Evolutionary conservation across 2,113 vertebrate species (phyloP).

Genomic region (Microcebus ravelobensis): DNA sequence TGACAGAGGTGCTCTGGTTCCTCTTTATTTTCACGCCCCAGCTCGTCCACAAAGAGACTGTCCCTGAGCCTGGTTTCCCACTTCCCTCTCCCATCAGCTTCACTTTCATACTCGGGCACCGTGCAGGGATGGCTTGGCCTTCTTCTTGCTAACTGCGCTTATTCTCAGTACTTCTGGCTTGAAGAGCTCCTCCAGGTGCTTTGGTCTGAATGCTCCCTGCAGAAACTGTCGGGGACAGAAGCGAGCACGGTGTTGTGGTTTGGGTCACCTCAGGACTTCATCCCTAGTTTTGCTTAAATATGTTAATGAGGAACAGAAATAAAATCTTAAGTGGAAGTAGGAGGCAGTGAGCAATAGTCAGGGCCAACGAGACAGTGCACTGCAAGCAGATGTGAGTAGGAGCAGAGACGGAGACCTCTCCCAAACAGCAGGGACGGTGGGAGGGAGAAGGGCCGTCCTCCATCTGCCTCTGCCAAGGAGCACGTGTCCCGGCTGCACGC

Average conservation of each 20-base stretch:
- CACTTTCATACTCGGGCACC: fast-evolving
- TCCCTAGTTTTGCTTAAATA: constrained; percentile 58
- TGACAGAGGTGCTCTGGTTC: not conserved
- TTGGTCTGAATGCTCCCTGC: not conserved
- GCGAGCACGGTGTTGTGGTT: not conserved
- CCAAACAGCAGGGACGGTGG: not conserved
- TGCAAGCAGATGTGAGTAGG: constrained; percentile 62
- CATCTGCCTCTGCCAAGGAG: not conserved
- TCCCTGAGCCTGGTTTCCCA: not conserved
- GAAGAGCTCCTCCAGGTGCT: not conserved
- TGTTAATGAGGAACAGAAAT: constrained; percentile 67
- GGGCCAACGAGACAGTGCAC: constrained; percentile 44
- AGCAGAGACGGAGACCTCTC: constrained; percentile 39
- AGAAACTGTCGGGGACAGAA: not conserved
- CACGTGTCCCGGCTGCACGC: not conserved
- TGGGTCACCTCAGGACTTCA: constrained; percentile 60
- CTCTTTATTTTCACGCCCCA: not conserved
- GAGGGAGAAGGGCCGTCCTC: not conserved
- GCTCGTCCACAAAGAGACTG: not conserved
- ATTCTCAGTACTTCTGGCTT: not conserved
- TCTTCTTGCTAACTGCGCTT: not conserved
- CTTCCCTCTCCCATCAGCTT: not conserved
- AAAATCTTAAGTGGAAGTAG: constrained; percentile 36
- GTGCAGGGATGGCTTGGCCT: not conserved
- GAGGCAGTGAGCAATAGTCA: not conserved